Percentiles rank a stretch among this genome's conserved stretches.
Evolutionary conservation across 2,888 invertebrate genomes (phyloP).

Genomic region (Pheosia tremula): DNA sequence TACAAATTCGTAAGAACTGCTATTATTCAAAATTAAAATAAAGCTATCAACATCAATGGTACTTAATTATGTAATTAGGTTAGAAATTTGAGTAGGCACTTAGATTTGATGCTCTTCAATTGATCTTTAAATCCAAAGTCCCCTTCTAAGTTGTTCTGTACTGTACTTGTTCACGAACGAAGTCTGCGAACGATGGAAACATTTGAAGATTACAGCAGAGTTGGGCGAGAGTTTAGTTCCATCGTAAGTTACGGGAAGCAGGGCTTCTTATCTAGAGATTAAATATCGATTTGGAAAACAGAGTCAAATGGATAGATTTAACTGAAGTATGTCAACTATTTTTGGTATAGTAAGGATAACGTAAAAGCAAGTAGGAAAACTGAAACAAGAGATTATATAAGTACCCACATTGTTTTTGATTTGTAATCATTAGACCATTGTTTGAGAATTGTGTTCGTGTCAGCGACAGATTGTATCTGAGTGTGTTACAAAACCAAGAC

Average conservation of each 20-base stretch:
- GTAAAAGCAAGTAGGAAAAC: too few relatives aligned
- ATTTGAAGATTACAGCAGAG: slow-evolving; percentile 17
- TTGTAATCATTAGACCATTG: too few relatives aligned
- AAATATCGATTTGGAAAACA: slow-evolving; percentile 4
- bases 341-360: too few relatives aligned
- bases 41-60: background rate
- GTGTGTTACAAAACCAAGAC: too few relatives aligned
- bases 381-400: too few relatives aligned
- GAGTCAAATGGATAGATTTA: background rate
- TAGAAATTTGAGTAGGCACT: slow-evolving; percentile 26
- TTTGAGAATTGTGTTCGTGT: too few relatives aligned
- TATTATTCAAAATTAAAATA: background rate
- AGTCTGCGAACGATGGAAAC: slow-evolving; percentile 23
- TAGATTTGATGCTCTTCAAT: slow-evolving; percentile 28
- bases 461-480: too few relatives aligned
- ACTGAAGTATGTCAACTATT: background rate
- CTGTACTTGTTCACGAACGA: slow-evolving; percentile 31
- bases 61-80: slow-evolving; percentile 19
- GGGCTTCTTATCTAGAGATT: slow-evolving; percentile 1
- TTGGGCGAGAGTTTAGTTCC: slow-evolving; percentile 1
- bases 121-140: slow-evolving; percentile 22
- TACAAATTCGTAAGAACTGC: too few relatives aligned
- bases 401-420: too few relatives aligned
- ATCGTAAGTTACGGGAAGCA: background rate
- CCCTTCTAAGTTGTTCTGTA: slow-evolving; percentile 36